Percentiles rank a stretch among this genome's conserved stretches.
Conservation (phyloP, 2,113 vertebrate genomes). For the Centropus unirufus region DNA sequence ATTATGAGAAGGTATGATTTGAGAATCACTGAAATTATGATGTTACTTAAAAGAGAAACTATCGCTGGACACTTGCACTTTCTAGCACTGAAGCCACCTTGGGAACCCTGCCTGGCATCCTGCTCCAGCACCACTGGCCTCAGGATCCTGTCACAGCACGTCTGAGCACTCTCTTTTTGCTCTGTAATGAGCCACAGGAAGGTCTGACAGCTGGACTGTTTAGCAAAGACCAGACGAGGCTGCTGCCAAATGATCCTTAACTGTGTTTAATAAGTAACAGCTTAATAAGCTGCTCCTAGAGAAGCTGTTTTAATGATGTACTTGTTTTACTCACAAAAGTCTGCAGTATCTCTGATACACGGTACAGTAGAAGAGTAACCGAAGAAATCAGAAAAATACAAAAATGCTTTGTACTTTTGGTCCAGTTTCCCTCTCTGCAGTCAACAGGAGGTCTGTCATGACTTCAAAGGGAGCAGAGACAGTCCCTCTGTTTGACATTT, state of each 20-base stretch:
- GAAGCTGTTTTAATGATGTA: neutral
- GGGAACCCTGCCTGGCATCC: neutral
- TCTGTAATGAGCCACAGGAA: neutral
- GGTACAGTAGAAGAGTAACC: neutral
- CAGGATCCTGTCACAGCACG: neutral
- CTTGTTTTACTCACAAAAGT: neutral
- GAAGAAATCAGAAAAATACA: neutral
- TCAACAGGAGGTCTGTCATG: conserved; percentile 10
- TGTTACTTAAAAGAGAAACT: neutral
- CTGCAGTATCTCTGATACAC: neutral
- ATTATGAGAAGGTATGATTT: neutral
- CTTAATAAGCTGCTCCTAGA: neutral
- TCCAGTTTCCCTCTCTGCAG: neutral
- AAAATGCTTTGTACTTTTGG: neutral
- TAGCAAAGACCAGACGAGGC: neutral
- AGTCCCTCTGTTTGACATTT: conserved; percentile 27
- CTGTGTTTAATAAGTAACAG: neutral
- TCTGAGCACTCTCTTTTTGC: neutral
- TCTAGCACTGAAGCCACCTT: neutral
- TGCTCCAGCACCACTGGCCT: neutral
- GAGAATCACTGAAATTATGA: neutral
- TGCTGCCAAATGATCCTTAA: neutral
- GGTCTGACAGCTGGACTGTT: neutral
- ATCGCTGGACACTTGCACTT: neutral
- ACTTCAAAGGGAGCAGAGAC: conserved; percentile 31